phyloP scores from a whole-genome alignment of 2,113 vertebrate genomes.

The Trichechus manatus region DNA sequence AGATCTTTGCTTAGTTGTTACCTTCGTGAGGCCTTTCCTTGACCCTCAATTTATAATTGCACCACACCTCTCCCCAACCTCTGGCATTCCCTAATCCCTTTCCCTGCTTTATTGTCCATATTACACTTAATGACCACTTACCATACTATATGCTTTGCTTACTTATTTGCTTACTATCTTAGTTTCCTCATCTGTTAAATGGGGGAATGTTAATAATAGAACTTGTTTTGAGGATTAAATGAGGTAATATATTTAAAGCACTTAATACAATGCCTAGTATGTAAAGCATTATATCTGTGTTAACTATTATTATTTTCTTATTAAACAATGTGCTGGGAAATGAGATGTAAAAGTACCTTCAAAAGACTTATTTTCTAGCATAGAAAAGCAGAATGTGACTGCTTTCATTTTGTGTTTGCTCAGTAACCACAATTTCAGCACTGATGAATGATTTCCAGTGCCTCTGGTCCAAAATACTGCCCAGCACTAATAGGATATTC shows the following conservation, averaged over 20 bases:
- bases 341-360: neutral
- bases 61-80: neutral
- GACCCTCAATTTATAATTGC: constrained; percentile 3
- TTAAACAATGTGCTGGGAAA: neutral
- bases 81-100: neutral
- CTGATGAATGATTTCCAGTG: constrained; percentile 1
- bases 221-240: constrained; percentile 36
- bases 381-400: constrained; percentile 8
- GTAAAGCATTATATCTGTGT: constrained; percentile 17
- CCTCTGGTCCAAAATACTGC: constrained; percentile 47
- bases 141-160: neutral
- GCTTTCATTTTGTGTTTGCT: constrained; percentile 21
- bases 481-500: neutral
- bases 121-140: neutral
- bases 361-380: neutral
- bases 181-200: constrained; percentile 47
- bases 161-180: constrained; percentile 23
- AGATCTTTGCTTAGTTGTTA: constrained; percentile 1
- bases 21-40: neutral
- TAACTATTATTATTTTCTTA: neutral
- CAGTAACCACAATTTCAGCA: constrained; percentile 19
- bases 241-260: neutral
- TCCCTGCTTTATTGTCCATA: neutral
- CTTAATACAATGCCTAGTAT: neutral
- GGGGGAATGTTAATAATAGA: neutral